phyloP scores from a whole-genome alignment of 2,888 invertebrate genomes.

The Petrolisthes manimaculis region DNA sequence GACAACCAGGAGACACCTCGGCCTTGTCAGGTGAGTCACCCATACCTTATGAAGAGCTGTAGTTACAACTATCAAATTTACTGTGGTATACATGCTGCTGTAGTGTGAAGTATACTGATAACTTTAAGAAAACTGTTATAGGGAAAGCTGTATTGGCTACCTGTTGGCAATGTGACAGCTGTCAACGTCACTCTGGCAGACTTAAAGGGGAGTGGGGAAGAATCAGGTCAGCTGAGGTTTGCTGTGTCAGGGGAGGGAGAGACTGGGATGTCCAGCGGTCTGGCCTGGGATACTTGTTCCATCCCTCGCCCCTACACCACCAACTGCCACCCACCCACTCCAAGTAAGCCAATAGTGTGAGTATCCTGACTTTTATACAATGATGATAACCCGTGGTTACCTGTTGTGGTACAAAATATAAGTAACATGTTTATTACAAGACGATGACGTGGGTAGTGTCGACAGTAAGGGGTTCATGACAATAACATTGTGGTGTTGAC shows the following conservation, averaged over 20 bases:
- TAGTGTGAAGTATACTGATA: too few species aligned
- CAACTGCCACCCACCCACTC: background rate
- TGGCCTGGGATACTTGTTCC: constrained; percentile 41
- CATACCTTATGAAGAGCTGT: too few species aligned
- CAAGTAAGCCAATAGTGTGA: background rate
- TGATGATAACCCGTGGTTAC: background rate
- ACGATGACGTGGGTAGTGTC: background rate
- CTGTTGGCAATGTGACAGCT: constrained; percentile 22
- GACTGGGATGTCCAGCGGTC: constrained; percentile 26
- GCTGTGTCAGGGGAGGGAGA: constrained; percentile 31
- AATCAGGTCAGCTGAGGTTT: background rate
- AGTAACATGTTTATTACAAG: background rate
- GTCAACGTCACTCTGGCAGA: constrained; percentile 34
- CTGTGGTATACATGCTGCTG: too few species aligned
- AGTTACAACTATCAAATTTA: too few species aligned
- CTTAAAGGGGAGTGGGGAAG: background rate
- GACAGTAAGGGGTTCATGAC: background rate
- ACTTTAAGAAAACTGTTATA: background rate
- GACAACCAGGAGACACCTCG: background rate
- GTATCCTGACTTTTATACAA: background rate
- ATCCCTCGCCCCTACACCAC: constrained; percentile 20
- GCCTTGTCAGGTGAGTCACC: constrained; percentile 33
- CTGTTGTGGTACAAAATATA: background rate
- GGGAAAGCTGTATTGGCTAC: constrained; percentile 32
- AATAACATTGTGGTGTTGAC: background rate